These are phyloP conservation scores for Philopedon plagiatum DNA, from an alignment of 2,888 invertebrate species.

Conservation along the genomic window DNA sequence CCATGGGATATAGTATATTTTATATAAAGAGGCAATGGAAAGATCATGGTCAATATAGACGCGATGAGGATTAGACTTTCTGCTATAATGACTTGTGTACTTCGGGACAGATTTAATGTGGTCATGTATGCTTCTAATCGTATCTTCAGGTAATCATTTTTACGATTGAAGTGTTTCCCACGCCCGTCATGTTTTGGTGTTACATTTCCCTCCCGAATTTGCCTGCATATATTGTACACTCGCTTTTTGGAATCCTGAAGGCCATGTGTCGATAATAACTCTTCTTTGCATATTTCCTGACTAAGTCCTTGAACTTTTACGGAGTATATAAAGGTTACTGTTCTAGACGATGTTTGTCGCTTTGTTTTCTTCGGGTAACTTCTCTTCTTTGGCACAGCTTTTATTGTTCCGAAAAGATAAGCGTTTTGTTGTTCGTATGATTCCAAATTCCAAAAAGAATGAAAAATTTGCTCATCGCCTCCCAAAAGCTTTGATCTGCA, in stretches of 20 bases:
- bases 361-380: background rate
- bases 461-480: no score
- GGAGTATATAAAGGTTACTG: background rate
- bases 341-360: background rate
- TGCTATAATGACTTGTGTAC: background rate
- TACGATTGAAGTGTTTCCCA: background rate
- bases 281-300: conserved; percentile 3
- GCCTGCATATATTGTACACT: background rate
- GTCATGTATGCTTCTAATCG: background rate
- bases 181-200: background rate
- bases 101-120: background rate
- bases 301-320: background rate
- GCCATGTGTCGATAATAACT: conserved; percentile 13
- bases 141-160: conserved; percentile 1
- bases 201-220: background rate
- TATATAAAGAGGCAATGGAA: background rate
- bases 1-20: background rate
- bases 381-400: background rate
- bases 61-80: background rate
- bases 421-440: background rate
- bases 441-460: background rate
- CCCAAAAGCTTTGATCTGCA: no score
- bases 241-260: background rate
- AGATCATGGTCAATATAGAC: conserved; percentile 2
- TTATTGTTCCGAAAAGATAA: background rate